Evolutionary conservation across 2,113 vertebrate species (phyloP).

Genomic region (Athene cunicularia): DNA sequence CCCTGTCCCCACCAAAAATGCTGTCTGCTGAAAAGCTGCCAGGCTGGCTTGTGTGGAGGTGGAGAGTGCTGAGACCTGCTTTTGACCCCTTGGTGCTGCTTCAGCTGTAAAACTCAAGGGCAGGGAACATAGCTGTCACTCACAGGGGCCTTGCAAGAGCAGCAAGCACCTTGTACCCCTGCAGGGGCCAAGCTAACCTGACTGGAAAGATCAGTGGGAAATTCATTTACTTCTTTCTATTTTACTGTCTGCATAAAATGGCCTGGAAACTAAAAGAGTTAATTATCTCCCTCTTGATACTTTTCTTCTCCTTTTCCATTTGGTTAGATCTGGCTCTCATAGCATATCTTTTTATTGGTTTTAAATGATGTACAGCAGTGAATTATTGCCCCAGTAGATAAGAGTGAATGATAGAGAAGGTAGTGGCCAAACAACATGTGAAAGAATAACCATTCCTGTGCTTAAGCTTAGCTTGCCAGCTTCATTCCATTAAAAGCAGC

Average conservation of each 20-base stretch:
- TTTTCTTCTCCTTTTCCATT: slow-evolving; percentile 37
- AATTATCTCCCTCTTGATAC: slow-evolving; percentile 31
- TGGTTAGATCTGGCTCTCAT: slow-evolving; percentile 16
- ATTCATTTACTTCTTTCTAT: not conserved
- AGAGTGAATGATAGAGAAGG: slow-evolving; percentile 2
- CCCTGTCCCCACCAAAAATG: not conserved
- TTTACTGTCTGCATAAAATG: slow-evolving; percentile 14
- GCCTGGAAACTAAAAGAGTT: slow-evolving; percentile 53
- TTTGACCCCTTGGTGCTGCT: slow-evolving; percentile 35
- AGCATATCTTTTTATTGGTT: slow-evolving; percentile 28
- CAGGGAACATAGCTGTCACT: slow-evolving; percentile 32
- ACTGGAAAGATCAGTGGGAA: not conserved
- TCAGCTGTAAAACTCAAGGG: slow-evolving; percentile 51
- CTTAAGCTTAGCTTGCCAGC: not conserved
- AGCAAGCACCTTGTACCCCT: slow-evolving; percentile 17
- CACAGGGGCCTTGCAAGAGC: not conserved
- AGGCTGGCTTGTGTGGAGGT: not conserved
- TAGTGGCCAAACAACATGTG: not conserved
- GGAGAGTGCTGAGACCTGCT: not conserved
- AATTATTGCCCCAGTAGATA: slow-evolving; percentile 7
- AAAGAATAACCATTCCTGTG: not conserved
- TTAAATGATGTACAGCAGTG: slow-evolving; percentile 21
- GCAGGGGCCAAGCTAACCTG: not conserved
- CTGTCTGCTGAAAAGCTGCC: slow-evolving; percentile 13
- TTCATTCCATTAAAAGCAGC: slow-evolving; percentile 22